A percentile compares a stretch with the other conserved stretches of the same genome.
Conservation (phyloP, 2,888 invertebrate genomes). For the Lymantria dispar region DNA sequence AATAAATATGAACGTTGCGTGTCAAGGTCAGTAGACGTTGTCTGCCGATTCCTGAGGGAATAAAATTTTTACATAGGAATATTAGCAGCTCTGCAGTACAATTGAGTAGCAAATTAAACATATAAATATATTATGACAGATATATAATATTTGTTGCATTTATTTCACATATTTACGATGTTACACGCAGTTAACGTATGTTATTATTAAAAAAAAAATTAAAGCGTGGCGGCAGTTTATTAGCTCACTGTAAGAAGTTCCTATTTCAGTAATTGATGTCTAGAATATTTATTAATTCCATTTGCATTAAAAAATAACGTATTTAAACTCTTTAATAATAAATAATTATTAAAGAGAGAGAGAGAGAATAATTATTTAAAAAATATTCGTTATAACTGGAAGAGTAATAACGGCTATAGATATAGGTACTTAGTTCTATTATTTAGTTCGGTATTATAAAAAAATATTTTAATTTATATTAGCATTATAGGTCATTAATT, state of each 20-base stretch:
- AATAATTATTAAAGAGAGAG: too few relatives aligned
- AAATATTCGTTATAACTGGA: too few relatives aligned
- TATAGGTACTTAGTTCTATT: too few relatives aligned
- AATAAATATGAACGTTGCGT: slow-evolving; percentile 22
- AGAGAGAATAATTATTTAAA: too few relatives aligned
- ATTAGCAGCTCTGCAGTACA: not conserved
- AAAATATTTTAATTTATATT: slow-evolving; percentile 11
- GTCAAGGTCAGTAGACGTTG: slow-evolving; percentile 10
- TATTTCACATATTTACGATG: not conserved
- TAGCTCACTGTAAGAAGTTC: not conserved
- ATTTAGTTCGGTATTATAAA: too few relatives aligned
- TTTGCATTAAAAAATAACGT: too few relatives aligned
- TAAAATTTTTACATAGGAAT: not conserved
- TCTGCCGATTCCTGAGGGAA: not conserved
- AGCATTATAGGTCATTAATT: slow-evolving; percentile 44
- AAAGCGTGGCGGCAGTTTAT: not conserved
- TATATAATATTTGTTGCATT: not conserved
- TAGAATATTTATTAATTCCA: slow-evolving; percentile 49
- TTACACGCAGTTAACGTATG: not conserved
- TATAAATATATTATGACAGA: not conserved
- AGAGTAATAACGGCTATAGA: too few relatives aligned
- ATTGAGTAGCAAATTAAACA: not conserved
- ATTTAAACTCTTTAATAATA: too few relatives aligned
- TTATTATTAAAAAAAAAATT: not conserved
- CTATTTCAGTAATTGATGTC: not conserved